Conservation (phyloP, 2,888 invertebrate species). For the Thalpophila matura region DNA sequence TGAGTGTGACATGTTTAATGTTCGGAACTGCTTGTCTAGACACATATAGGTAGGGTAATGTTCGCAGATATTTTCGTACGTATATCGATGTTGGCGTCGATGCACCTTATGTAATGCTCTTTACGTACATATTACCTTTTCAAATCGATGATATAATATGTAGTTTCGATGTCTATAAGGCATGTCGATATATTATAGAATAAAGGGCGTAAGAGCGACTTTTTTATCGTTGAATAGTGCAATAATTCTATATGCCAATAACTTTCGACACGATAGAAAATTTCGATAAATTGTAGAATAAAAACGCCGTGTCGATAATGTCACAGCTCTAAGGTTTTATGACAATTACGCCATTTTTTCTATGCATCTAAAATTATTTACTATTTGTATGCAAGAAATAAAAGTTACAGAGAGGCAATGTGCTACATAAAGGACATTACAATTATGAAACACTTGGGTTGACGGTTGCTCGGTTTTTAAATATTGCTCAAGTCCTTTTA, state of each 20-base stretch:
- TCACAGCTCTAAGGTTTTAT: no score
- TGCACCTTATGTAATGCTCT: conserved; percentile 19
- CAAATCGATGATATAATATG: background rate
- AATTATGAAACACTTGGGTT: conserved; percentile 51
- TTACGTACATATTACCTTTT: conserved; percentile 35
- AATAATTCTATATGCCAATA: background rate
- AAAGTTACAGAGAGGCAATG: conserved; percentile 18
- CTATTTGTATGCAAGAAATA: background rate
- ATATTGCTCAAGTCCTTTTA: conserved; percentile 56
- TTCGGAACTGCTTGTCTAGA: no score
- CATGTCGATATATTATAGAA: background rate
- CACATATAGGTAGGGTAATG: no score
- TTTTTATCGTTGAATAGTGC: background rate
- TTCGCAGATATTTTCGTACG: conserved; percentile 70
- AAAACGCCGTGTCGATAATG: no score
- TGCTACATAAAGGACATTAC: conserved; percentile 25
- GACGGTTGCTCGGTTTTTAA: conserved; percentile 37
- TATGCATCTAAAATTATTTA: background rate
- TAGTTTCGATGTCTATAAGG: background rate
- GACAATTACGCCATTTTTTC: background rate
- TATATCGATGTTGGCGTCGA: conserved; percentile 49
- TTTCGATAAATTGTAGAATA: background rate
- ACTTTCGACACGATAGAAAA: background rate
- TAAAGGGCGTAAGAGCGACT: background rate
- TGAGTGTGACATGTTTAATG: no score